Conservation (phyloP, 2,888 invertebrate species). For the Helleia helle region DNA sequence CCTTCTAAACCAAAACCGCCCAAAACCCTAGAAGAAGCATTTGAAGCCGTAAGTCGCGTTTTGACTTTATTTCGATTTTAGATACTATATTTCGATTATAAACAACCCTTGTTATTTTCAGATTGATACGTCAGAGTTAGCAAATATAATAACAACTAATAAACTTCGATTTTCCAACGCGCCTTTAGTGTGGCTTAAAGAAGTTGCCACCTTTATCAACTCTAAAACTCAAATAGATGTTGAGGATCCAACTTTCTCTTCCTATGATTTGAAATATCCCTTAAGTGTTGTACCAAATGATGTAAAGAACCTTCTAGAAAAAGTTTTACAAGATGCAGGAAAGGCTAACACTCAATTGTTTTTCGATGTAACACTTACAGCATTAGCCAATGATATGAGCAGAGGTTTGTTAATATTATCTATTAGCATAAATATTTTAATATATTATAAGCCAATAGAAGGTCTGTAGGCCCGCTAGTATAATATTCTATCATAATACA, state of each 20-base stretch:
- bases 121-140: constrained; percentile 76
- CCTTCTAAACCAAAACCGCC: constrained; percentile 76
- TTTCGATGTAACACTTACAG: constrained; percentile 79
- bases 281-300: constrained; percentile 62
- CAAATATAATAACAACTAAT: constrained; percentile 63
- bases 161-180: constrained; percentile 79
- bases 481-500: no score
- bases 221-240: constrained; percentile 76
- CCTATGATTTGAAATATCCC: constrained; percentile 73
- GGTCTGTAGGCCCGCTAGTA: no score
- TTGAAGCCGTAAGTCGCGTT: constrained; percentile 63
- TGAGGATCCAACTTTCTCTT: constrained; percentile 75
- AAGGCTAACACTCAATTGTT: constrained; percentile 78
- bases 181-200: constrained; percentile 80
- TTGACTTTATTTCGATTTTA: neutral
- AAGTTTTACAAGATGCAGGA: constrained; percentile 74
- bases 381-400: constrained; percentile 82
- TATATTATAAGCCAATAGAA: no score
- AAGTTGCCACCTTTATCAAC: constrained; percentile 78
- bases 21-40: constrained; percentile 77
- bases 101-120: constrained; percentile 37
- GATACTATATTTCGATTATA: neutral
- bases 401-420: constrained; percentile 66
- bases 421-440: neutral
- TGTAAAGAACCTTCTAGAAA: constrained; percentile 53